Base-by-base conservation (phyloP, 2,797 vertebrate species). In the Microctenopoma lineatum region DNA sequence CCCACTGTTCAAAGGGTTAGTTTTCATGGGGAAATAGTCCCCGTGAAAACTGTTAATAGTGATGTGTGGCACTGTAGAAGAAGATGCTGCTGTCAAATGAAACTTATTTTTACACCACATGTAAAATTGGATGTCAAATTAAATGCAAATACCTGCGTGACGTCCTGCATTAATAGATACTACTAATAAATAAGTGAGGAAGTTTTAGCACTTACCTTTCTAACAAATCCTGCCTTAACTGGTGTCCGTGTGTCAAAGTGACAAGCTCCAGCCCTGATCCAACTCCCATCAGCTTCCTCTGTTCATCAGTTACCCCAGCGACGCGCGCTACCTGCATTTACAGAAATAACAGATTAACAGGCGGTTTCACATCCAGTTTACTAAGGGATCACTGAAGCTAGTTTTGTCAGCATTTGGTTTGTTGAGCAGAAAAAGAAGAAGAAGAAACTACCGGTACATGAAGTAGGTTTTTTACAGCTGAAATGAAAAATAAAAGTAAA, bases 201-300 rank as follows among this genome's bases (percentile, higher is more conserved):
- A 21, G 21, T 21, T 21, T 21, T 21, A 21, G 5, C 4, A 9
- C 16, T 5, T 65, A 96, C 96, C 96, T 96, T 87, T 97, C 96
- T 69, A 96, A 82, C 62, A 97, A 87, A 72, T 96, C 96, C 80
- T 91, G 83, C 63, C 96, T 92, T 65, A 97, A 79, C 71, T 93
- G 94, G 47, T 84, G 92, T 32, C 96, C 95, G 0, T 96, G 95
- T n/a, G 96, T 95, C 55, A 96, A 87, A 0, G 93, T 96, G 73
- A 97, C 87, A 3, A 97, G 95, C 88, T 97, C 95, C 87, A 97
- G 85, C 34, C 96, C 96, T 0, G 95, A 96, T 34, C 42, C 77
- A 15, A 96, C 95, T 57, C 95, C 96, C 95, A 96, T 96, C 11
- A 87, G 81, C 59, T 46, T 90, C 84, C 79, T 92, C 85, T 95